These are phyloP conservation scores for Centropus unirufus DNA, from an alignment of 2,113 vertebrate species.

Conservation along the genomic window DNA sequence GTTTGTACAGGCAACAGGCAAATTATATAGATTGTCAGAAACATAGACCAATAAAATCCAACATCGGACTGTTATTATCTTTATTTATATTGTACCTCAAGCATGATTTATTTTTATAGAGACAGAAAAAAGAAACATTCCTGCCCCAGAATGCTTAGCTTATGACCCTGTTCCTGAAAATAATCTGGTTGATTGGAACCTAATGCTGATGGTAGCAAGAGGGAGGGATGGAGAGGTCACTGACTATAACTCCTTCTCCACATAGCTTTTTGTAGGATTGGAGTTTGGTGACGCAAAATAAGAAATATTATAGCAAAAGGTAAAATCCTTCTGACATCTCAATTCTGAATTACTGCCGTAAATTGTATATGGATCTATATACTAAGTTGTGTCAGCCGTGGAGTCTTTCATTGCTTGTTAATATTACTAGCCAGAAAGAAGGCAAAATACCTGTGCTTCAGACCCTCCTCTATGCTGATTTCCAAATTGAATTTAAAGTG, in stretches of 20 bases:
- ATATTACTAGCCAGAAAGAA: background rate
- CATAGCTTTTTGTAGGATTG: constrained; percentile 16
- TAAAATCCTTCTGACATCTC: constrained; percentile 26
- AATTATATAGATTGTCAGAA: constrained; percentile 24
- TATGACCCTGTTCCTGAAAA: constrained; percentile 58
- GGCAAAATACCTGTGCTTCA: background rate
- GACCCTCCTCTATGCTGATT: background rate
- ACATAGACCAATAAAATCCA: constrained; percentile 39
- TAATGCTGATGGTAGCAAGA: constrained; percentile 51
- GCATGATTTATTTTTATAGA: constrained; percentile 55
- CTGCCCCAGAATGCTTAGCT: constrained; percentile 59
- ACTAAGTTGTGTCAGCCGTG: background rate
- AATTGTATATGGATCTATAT: background rate
- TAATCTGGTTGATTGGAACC: constrained; percentile 61
- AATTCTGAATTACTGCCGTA: background rate
- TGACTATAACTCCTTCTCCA: constrained; percentile 9
- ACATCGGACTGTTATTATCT: constrained; percentile 48
- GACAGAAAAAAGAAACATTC: constrained; percentile 57
- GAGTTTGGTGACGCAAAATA: constrained; percentile 47
- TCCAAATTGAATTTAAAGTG: background rate
- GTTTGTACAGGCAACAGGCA: background rate
- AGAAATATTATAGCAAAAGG: constrained; percentile 41
- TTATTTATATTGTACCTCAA: constrained; percentile 53
- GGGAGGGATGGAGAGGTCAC: constrained; percentile 38
- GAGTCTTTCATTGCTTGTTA: constrained; percentile 23